Evolutionary conservation across 2,113 vertebrate species (phyloP).

Genomic region (Sylvietta virens): DNA sequence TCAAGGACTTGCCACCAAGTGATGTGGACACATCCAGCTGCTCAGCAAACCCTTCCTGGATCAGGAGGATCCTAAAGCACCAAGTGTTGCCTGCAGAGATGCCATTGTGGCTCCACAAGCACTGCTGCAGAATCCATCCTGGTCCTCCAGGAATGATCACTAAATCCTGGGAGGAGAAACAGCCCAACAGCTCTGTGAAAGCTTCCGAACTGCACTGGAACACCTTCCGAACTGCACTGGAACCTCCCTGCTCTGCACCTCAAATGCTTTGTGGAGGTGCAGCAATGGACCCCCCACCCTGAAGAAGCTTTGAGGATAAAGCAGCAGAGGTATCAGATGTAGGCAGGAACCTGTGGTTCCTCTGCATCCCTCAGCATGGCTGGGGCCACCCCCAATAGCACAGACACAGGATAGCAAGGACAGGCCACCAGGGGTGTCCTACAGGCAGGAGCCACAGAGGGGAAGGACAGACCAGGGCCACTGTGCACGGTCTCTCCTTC

Average conservation of each 20-base stretch:
- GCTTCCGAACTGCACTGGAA: background rate
- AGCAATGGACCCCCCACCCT: rapidly evolving
- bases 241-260: background rate
- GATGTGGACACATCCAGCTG: background rate
- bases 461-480: background rate
- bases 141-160: background rate
- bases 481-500: background rate
- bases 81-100: background rate
- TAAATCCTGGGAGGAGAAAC: background rate
- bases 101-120: background rate
- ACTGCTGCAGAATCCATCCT: background rate
- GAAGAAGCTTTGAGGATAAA: background rate
- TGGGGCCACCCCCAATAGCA: background rate
- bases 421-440: background rate
- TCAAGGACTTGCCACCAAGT: background rate
- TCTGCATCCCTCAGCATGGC: background rate
- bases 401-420: background rate
- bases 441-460: rapidly evolving
- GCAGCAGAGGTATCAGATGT: background rate
- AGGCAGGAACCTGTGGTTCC: background rate
- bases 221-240: background rate
- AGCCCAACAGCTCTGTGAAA: rapidly evolving
- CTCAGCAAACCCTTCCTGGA: background rate
- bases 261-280: background rate
- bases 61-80: background rate